A percentile compares a stretch with the other conserved stretches of the same genome.
Evolutionary conservation across 1,140 invertebrate genomes (phyloP).

Genomic region (Dreissena polymorpha): DNA sequence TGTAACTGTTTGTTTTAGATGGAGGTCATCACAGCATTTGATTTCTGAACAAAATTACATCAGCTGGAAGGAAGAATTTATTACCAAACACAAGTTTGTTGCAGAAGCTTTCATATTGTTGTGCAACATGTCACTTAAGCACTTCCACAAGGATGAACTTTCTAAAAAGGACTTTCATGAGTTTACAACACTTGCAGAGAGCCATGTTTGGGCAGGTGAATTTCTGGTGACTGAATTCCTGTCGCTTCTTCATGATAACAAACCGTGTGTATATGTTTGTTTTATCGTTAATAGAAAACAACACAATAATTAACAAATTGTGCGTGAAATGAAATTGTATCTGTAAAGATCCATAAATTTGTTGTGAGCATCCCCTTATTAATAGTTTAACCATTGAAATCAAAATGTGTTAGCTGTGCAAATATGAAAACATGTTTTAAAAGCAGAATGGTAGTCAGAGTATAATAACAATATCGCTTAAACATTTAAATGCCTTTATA

Average conservation of each 20-base stretch:
- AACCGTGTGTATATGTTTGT: constrained; percentile 11
- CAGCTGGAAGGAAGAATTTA: constrained; percentile 35
- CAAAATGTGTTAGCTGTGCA: not conserved
- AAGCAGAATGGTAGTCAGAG: no score
- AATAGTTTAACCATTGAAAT: not conserved
- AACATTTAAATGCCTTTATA: no score
- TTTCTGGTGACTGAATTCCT: constrained; percentile 44
- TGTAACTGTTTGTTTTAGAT: not conserved
- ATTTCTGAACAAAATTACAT: no score
- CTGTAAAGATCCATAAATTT: not conserved
- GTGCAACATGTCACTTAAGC: constrained; percentile 20
- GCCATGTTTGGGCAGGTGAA: constrained; percentile 31
- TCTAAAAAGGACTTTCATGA: constrained; percentile 44
- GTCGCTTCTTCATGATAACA: constrained; percentile 24
- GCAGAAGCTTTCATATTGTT: not conserved
- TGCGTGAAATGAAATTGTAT: not conserved
- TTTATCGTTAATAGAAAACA: not conserved
- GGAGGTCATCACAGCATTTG: no score
- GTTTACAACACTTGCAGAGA: not conserved
- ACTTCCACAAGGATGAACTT: constrained; percentile 40
- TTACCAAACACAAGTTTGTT: constrained; percentile 22
- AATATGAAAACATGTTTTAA: not conserved
- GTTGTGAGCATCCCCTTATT: not conserved
- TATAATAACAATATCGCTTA: no score
- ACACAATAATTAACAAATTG: no score